Conservation (phyloP, 2,113 vertebrate species). For the Bujurquina vittata region DNA sequence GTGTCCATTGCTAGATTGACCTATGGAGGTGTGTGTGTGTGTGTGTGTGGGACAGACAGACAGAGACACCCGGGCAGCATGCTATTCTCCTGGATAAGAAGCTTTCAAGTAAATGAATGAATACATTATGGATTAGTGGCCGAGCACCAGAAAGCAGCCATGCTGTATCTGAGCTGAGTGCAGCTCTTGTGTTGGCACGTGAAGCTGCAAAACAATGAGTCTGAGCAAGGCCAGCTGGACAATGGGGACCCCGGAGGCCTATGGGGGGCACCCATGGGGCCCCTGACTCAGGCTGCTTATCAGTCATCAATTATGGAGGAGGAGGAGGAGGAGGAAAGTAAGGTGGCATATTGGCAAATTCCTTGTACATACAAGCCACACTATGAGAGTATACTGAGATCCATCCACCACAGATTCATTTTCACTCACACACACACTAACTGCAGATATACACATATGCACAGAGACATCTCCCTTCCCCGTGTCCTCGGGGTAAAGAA, state of each 20-base stretch:
- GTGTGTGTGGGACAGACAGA: background rate
- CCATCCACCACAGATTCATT: slow-evolving; percentile 3
- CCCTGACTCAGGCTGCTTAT: slow-evolving; percentile 28
- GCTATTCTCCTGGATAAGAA: slow-evolving; percentile 61
- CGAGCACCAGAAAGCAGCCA: slow-evolving; percentile 57
- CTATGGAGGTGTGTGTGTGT: background rate
- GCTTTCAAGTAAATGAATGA: slow-evolving; percentile 78
- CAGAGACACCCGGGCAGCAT: slow-evolving; percentile 13
- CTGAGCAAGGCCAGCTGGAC: slow-evolving; percentile 29
- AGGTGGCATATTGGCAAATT: slow-evolving; percentile 6
- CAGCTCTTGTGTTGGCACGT: slow-evolving; percentile 33
- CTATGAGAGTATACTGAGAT: background rate
- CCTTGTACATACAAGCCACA: slow-evolving; percentile 22
- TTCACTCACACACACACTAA: slow-evolving; percentile 35
- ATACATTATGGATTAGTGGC: slow-evolving; percentile 74
- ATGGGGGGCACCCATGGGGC: slow-evolving; percentile 9
- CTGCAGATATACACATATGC: slow-evolving; percentile 13
- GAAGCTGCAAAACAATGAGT: slow-evolving; percentile 35
- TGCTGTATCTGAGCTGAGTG: slow-evolving; percentile 39
- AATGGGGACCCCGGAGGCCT: slow-evolving; percentile 10
- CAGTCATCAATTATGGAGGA: slow-evolving; percentile 43
- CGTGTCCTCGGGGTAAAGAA: slow-evolving; percentile 54
- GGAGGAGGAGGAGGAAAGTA: background rate
- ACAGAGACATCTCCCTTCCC: slow-evolving; percentile 32
- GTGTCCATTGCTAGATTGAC: background rate